Evolutionary conservation across 2,113 vertebrate species (phyloP), one percentile per base, ranked within the genome.

Genomic region (Meriones unguiculatus): DNA sequence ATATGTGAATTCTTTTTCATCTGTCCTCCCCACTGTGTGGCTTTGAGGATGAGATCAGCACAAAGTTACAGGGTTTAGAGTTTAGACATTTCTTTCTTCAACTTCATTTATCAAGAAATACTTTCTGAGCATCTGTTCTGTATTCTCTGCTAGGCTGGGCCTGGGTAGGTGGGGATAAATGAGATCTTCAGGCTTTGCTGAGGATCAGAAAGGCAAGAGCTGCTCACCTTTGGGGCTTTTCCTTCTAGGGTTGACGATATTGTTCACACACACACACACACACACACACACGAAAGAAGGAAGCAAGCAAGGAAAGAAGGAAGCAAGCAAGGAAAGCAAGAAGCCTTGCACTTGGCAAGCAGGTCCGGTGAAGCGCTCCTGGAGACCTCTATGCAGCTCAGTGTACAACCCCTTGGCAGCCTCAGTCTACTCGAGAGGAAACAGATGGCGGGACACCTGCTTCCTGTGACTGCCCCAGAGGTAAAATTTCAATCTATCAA

Each of bases 401-500:
- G 38, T 84, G 38, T 87, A 0, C 82, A 78, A 70, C 92, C 50
- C 59, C 41, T 41, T 81, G 41, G 84, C 87, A 94, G 59, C 89
- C 59, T 94, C 87, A 65, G 30, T 69, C 52, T 62, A 30, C 52
- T 95, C 52, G 38, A 89, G 89, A 84, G 78, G 72, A 91, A 97
- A 95, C 84, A 97, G 78, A 93, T 2, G 14, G 38, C 25, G 46
- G 20, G 70, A 87, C 73, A 73, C 89, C 64, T 46, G 64, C 73
- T 93, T 97, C 78, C 91, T 91, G 8, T 57, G 67, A 78, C 82
- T 91, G 78, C 52, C 87, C 20, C 91, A 93, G 89, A 96, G 82
- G 91, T 91, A 87, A 93, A 89, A 78, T 15, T 94, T 96, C 69
- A 95, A 38, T 65, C 92, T 95, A 77, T 87, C 94, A 89, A 77